These are phyloP conservation scores for Caenorhabditis sp. DNA, from an alignment of 2,888 invertebrate genomes.

Conservation along the genomic window DNA sequence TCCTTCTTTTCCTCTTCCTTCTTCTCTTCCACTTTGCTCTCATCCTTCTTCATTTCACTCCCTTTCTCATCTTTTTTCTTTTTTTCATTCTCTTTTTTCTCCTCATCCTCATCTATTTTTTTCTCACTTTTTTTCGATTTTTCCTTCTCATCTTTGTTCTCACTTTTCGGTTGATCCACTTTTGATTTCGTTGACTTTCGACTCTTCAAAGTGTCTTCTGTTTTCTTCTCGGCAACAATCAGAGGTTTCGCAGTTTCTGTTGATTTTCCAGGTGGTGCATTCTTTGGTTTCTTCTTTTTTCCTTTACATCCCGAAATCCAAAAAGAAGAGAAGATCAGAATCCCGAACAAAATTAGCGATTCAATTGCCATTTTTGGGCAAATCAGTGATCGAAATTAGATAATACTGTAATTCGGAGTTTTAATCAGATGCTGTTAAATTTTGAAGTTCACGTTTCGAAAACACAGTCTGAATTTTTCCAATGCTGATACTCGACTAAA, in stretches of 20 bases:
- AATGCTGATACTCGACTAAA: too few species aligned
- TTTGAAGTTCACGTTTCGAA: background rate
- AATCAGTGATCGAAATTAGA: slow-evolving; percentile 1
- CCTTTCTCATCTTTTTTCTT: slow-evolving; percentile 10
- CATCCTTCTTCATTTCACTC: slow-evolving; percentile 1
- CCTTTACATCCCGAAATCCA: slow-evolving; percentile 14
- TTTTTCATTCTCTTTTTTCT: background rate
- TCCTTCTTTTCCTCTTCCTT: background rate
- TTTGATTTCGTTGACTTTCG: background rate
- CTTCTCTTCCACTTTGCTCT: slow-evolving; percentile 4
- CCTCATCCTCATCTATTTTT: slow-evolving; percentile 1
- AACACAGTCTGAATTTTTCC: too few species aligned
- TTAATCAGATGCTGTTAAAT: background rate
- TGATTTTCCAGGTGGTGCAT: slow-evolving; percentile 3
- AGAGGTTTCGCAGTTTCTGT: slow-evolving; percentile 19
- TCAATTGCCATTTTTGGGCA: slow-evolving; percentile 19
- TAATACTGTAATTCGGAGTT: background rate
- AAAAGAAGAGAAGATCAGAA: slow-evolving; percentile 7
- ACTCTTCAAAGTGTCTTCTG: slow-evolving; percentile 7
- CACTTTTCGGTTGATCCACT: background rate
- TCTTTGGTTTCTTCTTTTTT: slow-evolving; percentile 9
- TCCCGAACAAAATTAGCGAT: slow-evolving; percentile 3
- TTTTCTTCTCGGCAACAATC: slow-evolving; percentile 3
- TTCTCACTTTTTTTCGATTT: slow-evolving; percentile 15
- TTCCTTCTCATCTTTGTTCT: background rate